phyloP scores from a whole-genome alignment of 1,140 invertebrate species.

The Dendroctonus ponderosae region DNA sequence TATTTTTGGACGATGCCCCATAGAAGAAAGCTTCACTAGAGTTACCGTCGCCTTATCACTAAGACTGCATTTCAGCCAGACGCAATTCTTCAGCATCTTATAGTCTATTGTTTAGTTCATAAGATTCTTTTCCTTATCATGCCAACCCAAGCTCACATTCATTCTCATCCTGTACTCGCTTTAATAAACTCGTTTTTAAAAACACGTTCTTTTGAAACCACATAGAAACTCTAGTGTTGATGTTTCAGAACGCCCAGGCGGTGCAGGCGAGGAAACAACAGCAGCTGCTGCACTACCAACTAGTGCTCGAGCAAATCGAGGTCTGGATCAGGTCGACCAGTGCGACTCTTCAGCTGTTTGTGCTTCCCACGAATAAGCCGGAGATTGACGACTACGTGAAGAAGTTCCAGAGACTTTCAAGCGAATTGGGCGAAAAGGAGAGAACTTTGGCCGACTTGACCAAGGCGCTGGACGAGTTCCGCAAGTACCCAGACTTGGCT shows the following conservation, averaged over 20 bases:
- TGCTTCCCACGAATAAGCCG: conserved; percentile 45
- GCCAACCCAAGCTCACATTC: too few species aligned
- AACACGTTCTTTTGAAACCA: too few species aligned
- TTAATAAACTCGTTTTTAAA: too few species aligned
- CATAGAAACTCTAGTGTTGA: background rate
- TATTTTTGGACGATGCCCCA: too few species aligned
- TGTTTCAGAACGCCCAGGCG: conserved; percentile 54
- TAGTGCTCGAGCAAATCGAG: conserved; percentile 63
- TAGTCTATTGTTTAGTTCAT: too few species aligned
- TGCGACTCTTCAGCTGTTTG: conserved; percentile 39
- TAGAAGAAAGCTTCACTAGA: too few species aligned
- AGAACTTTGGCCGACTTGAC: conserved; percentile 59
- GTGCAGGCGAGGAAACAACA: conserved; percentile 56
- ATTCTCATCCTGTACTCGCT: too few species aligned
- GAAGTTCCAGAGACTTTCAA: conserved; percentile 54
- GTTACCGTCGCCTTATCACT: too few species aligned
- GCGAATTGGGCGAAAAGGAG: conserved; percentile 59
- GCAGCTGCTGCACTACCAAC: conserved; percentile 61
- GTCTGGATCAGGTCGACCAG: conserved; percentile 57
- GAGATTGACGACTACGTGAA: conserved; percentile 53
- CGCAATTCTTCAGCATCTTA: too few species aligned
- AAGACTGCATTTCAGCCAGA: too few species aligned
- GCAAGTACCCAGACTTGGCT: conserved; percentile 52
- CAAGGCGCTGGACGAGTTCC: conserved; percentile 55
- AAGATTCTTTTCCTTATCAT: too few species aligned